Percentiles rank a stretch among this genome's conserved stretches.
Evolutionary conservation across 2,113 vertebrate genomes (phyloP).

Genomic region (Monarcha castaneiventris): DNA sequence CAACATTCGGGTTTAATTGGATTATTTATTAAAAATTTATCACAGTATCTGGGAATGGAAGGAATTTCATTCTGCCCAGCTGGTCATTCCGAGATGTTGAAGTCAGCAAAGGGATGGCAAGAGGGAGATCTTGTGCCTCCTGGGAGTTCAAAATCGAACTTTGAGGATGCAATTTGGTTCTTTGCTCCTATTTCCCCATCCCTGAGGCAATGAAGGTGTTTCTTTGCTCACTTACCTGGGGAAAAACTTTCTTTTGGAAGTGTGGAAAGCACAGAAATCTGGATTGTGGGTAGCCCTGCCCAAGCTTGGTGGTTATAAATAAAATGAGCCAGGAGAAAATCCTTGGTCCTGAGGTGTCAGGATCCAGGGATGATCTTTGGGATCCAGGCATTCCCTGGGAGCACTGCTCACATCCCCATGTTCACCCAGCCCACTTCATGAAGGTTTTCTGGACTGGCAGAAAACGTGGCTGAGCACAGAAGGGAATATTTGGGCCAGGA

Average conservation of each 20-base stretch:
- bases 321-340: neutral
- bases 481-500: neutral
- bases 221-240: neutral
- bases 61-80: neutral
- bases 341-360: no score
- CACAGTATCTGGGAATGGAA: neutral
- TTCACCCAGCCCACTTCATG: rapidly evolving
- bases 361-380: neutral
- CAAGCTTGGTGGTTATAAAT: neutral
- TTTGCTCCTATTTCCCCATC: neutral
- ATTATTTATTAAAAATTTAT: slow-evolving; percentile 40
- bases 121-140: neutral
- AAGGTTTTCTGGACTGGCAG: neutral
- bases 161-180: neutral
- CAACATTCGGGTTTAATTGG: neutral
- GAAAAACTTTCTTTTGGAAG: neutral
- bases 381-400: neutral
- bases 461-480: neutral
- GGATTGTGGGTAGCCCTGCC: neutral
- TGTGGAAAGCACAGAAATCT: neutral
- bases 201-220: neutral
- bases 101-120: neutral
- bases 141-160: neutral
- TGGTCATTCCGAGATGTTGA: neutral
- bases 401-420: rapidly evolving